Conservation (phyloP, 2,797 vertebrate species). For the Characodon lateralis region DNA sequence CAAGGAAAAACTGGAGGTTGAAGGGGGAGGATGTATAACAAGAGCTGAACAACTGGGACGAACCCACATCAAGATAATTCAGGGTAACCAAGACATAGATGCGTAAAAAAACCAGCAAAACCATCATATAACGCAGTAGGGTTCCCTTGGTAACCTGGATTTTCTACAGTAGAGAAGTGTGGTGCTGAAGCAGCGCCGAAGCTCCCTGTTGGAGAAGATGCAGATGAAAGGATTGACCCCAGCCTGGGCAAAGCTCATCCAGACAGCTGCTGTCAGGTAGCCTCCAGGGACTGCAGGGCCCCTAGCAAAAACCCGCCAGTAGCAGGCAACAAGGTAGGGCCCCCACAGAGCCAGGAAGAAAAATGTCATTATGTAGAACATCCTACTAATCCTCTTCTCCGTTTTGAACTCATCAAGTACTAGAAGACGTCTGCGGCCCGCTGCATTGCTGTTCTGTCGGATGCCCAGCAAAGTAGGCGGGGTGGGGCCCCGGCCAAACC, state of each 20-base stretch:
- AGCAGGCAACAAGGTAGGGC: constrained; percentile 98
- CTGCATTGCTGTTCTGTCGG: constrained; percentile 96
- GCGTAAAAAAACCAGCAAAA: constrained; percentile 63
- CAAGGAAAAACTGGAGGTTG: constrained; percentile 63
- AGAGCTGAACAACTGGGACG: constrained; percentile 79
- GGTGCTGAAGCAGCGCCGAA: constrained; percentile 99
- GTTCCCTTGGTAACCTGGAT: constrained; percentile 99
- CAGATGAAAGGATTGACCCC: constrained; percentile 99
- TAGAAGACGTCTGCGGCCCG: constrained; percentile 94
- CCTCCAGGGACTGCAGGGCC: constrained; percentile 96
- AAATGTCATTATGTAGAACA: constrained; percentile 99
- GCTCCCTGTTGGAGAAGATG: constrained; percentile 99
- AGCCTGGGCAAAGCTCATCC: constrained; percentile 99
- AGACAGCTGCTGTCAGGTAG: constrained; percentile 98
- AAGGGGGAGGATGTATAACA: constrained; percentile 66
- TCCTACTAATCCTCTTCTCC: constrained; percentile 99
- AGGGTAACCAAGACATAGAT: constrained; percentile 73
- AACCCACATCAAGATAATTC: constrained; percentile 79
- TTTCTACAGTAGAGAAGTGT: constrained; percentile 99
- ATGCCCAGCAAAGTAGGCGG: constrained; percentile 98
- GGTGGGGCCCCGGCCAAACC: constrained; percentile 97
- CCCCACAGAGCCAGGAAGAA: constrained; percentile 99
- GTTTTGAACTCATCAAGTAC: constrained; percentile 99
- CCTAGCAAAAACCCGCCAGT: constrained; percentile 99
- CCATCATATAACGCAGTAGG: constrained; percentile 99